These are phyloP conservation scores for Colossoma macropomum DNA, from an alignment of 2,113 vertebrate species.

Conservation along the genomic window DNA sequence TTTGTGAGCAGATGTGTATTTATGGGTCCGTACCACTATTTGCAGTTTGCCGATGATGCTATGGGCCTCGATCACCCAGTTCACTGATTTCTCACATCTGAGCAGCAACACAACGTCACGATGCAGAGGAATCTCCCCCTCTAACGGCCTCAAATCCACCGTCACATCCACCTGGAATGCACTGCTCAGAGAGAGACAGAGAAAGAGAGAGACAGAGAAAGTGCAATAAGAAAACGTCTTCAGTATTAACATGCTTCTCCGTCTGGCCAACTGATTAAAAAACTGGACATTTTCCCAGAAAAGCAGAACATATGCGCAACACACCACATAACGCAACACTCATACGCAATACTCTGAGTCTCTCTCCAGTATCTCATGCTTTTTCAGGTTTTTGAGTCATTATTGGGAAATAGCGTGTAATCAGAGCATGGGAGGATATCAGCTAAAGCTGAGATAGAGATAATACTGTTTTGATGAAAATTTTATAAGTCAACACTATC, in stretches of 20 bases:
- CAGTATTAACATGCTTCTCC: constrained; percentile 78
- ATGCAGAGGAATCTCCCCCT: constrained; percentile 74
- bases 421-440: constrained; percentile 21
- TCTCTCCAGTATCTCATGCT: constrained; percentile 49
- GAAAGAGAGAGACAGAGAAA: constrained; percentile 48
- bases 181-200: constrained; percentile 68
- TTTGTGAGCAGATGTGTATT: background rate
- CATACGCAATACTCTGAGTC: constrained; percentile 71
- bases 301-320: constrained; percentile 82
- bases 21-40: constrained; percentile 83
- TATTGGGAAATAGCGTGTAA: constrained; percentile 50
- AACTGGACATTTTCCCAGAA: constrained; percentile 81
- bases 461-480: constrained; percentile 50
- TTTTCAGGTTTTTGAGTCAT: constrained; percentile 35
- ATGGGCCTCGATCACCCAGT: constrained; percentile 93
- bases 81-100: constrained; percentile 91
- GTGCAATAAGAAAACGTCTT: constrained; percentile 65
- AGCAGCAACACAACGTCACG: constrained; percentile 87
- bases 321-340: constrained; percentile 74
- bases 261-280: constrained; percentile 96
- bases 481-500: constrained; percentile 54
- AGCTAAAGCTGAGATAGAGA: constrained; percentile 51
- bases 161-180: constrained; percentile 96
- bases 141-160: constrained; percentile 88
- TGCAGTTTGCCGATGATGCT: constrained; percentile 84